Evolutionary conservation across 2,888 invertebrate species (phyloP).

Genomic region (Scaptomyza reducta): DNA sequence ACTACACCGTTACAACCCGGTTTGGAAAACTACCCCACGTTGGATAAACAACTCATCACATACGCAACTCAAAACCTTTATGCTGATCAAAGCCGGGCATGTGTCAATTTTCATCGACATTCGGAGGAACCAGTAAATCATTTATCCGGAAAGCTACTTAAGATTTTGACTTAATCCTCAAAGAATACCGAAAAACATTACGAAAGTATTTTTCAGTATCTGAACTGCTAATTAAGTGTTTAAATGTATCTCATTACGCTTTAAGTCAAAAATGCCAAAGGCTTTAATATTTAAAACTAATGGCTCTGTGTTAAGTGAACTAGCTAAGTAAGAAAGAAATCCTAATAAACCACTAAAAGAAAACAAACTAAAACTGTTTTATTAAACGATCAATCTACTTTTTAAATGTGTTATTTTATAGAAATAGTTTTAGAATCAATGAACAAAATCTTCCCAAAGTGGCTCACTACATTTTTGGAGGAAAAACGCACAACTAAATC

Average conservation of each 20-base stretch:
- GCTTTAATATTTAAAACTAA: conserved; percentile 3
- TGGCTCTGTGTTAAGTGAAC: background rate
- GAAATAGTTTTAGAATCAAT: too few relatives aligned
- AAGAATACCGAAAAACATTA: background rate
- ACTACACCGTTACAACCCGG: background rate
- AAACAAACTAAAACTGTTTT: background rate
- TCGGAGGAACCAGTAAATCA: conserved; percentile 56
- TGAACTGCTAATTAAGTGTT: conserved; percentile 1
- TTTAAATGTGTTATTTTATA: too few relatives aligned
- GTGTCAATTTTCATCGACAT: conserved; percentile 2
- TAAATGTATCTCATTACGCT: background rate
- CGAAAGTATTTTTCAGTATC: background rate
- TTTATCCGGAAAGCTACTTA: conserved; percentile 60
- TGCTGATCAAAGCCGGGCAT: background rate
- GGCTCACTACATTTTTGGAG: too few relatives aligned
- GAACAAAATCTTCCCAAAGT: too few relatives aligned
- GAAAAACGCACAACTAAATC: too few relatives aligned
- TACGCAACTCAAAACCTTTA: conserved; percentile 5
- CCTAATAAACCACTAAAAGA: conserved; percentile 15
- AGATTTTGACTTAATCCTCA: conserved; percentile 52
- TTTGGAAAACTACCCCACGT: conserved; percentile 21
- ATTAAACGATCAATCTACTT: background rate
- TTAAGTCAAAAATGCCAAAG: background rate
- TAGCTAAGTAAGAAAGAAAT: background rate
- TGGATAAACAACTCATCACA: conserved; percentile 33